Conservation (phyloP, 1,140 invertebrate species). For the Pectinophora gossypiella region DNA sequence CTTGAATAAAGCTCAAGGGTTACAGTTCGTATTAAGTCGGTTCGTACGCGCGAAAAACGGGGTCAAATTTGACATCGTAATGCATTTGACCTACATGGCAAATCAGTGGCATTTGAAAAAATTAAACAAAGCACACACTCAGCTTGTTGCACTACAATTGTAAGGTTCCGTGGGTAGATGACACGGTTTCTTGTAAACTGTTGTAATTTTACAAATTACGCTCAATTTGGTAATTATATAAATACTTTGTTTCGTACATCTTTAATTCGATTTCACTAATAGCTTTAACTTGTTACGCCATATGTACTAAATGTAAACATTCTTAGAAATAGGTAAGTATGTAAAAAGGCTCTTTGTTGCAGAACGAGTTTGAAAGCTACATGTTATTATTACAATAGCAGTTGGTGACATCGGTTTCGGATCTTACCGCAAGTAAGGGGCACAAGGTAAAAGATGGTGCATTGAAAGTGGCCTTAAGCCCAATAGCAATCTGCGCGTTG, state of each 20-base stretch:
- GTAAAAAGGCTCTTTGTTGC: neutral
- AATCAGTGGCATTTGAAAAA: conserved; percentile 46
- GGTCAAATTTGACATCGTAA: conserved; percentile 62
- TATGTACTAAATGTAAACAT: neutral
- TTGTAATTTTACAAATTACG: neutral
- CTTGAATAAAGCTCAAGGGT: neutral
- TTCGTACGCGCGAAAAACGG: conserved; percentile 31
- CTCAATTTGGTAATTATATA: neutral
- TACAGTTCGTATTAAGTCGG: neutral
- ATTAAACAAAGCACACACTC: conserved; percentile 23
- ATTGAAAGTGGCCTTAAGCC: conserved; percentile 73
- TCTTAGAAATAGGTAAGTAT: neutral
- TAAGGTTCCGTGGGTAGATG: neutral
- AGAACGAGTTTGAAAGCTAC: too few species aligned
- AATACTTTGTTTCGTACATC: neutral
- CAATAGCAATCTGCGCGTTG: conserved; percentile 69
- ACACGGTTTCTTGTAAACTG: neutral
- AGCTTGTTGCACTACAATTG: neutral
- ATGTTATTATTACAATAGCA: too few species aligned
- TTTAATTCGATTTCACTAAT: neutral
- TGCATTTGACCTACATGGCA: conserved; percentile 58
- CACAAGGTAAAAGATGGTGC: conserved; percentile 75
- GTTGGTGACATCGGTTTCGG: conserved; percentile 47
- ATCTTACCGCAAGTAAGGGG: conserved; percentile 63
- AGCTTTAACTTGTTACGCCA: too few species aligned